Conservation (phyloP, 2,113 vertebrate species). For the Sturnira hondurensis region DNA sequence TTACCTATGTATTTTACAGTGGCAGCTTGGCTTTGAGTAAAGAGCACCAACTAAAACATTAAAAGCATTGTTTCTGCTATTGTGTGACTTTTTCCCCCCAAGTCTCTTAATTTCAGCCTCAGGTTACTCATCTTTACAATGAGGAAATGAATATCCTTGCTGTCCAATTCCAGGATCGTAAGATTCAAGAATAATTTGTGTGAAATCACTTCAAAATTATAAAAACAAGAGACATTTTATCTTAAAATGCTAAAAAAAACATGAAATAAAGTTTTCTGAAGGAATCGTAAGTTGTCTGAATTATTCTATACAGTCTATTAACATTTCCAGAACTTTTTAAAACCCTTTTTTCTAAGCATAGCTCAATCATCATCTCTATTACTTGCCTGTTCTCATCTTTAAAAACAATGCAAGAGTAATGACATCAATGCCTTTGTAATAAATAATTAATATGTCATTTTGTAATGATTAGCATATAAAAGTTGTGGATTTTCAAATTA, state of each 20-base stretch:
- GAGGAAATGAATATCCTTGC: slow-evolving; percentile 30
- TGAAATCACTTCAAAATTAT: slow-evolving; percentile 17
- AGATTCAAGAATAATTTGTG: slow-evolving; percentile 21
- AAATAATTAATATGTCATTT: slow-evolving; percentile 45
- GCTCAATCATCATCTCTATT: slow-evolving; percentile 13
- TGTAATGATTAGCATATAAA: slow-evolving; percentile 30
- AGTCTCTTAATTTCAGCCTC: slow-evolving; percentile 27
- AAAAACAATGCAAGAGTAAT: slow-evolving; percentile 38
- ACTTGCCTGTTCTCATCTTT: slow-evolving; percentile 40
- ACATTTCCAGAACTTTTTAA: slow-evolving; percentile 44
- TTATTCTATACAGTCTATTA: slow-evolving; percentile 11
- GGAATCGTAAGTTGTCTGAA: neutral
- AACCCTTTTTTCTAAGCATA: neutral
- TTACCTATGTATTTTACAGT: slow-evolving; percentile 14
- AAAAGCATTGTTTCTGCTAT: slow-evolving; percentile 35
- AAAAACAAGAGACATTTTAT: slow-evolving; percentile 18
- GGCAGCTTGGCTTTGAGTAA: slow-evolving; percentile 12
- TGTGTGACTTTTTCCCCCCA: neutral
- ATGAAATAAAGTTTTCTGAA: slow-evolving; percentile 28
- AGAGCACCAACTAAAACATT: slow-evolving; percentile 26
- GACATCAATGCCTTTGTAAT: slow-evolving; percentile 36
- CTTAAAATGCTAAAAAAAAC: slow-evolving; percentile 8
- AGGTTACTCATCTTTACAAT: slow-evolving; percentile 32
- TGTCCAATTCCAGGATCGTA: slow-evolving; percentile 6
- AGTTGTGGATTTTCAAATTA: slow-evolving; percentile 48